Base-by-base conservation (phyloP, 2,113 vertebrate genomes). In the Catharus minimus region DNA sequence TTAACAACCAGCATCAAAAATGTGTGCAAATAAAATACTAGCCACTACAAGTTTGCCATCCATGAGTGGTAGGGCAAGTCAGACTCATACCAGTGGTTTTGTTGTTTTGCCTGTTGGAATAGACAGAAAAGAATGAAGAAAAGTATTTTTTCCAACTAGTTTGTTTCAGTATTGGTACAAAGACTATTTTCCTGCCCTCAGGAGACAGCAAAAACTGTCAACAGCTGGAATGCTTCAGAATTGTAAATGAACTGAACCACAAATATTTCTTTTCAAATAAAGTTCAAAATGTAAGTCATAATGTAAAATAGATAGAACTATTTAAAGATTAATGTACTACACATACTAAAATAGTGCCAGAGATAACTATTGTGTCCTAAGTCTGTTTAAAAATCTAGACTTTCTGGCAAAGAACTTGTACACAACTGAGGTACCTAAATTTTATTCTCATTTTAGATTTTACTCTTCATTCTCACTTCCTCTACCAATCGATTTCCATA, bases 251-350 rank as follows among this genome's bases (percentile, higher is more conserved):
- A 82, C 13, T 77, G 68, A 85, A 73, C 77, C 27, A 44, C 49
- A 80, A 88, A 80, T 69, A 56, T 47, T 76, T 55, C 4, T 85
- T 93, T 94, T 71, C 27, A 88, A 89, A 89, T 82, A 88, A 92
- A 85, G 62, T 33, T 60, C 77, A 56, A 88, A 82, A 60, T 64
- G 16, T 47, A 69, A 85, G 27, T 76, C 11, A 32, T 69, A 82
- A 68, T 77, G 23, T 36, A 71, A 88, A 58, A 47, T 27, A 82
- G 43, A 76, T 64, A 82, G 20, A 82, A 13, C 13, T 79, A 41
- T 62, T 82, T 80, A 82, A 92, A 58, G 6, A 27, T 76, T 12
- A 61, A 57, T 68, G 21, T 64, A 69, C 17, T 56, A 23, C 28
- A 22, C 4, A 19, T 39, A 43, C 18, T 61, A 58, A 93, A 88